A percentile compares a stretch with the other conserved stretches of the same genome.
Evolutionary conservation across 2,113 vertebrate genomes (phyloP).

Genomic region (Leucopsar rothschildi): DNA sequence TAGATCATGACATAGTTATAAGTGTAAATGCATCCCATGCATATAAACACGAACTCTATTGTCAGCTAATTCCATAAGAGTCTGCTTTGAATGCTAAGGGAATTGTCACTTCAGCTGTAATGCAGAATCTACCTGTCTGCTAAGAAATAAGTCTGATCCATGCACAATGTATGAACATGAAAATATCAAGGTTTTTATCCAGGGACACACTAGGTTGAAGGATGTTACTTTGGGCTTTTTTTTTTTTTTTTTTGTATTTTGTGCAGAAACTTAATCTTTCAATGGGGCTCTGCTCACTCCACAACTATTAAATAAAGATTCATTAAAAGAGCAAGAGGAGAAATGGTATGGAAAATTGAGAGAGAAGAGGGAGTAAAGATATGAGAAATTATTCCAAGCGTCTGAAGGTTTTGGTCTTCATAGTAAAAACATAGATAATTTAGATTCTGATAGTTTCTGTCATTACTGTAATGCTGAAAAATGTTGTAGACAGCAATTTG

Average conservation of each 20-base stretch:
- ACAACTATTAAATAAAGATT: not conserved
- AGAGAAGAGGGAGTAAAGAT: not conserved
- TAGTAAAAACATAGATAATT: not conserved
- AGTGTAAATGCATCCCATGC: not conserved
- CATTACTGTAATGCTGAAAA: not conserved
- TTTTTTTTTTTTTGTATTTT: not conserved
- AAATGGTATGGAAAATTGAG: not conserved
- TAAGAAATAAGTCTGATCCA: not conserved
- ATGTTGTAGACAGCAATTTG: not conserved
- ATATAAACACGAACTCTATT: not conserved
- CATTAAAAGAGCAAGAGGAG: not conserved
- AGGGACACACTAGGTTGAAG: not conserved
- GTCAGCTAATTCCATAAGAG: not conserved
- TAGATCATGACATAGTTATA: not conserved
- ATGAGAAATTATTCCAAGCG: not conserved
- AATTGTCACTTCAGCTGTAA: not conserved
- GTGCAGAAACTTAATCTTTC: not conserved
- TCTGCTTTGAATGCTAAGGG: not conserved
- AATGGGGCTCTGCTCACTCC: not conserved
- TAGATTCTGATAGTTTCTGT: not conserved
- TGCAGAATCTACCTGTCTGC: not conserved
- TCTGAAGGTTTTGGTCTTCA: not conserved
- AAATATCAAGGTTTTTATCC: not conserved
- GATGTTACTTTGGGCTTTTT: accelerated
- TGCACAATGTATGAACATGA: not conserved